These are phyloP conservation scores for Coreius guichenoti DNA, from an alignment of 2,797 vertebrate species.

Conservation along the genomic window DNA sequence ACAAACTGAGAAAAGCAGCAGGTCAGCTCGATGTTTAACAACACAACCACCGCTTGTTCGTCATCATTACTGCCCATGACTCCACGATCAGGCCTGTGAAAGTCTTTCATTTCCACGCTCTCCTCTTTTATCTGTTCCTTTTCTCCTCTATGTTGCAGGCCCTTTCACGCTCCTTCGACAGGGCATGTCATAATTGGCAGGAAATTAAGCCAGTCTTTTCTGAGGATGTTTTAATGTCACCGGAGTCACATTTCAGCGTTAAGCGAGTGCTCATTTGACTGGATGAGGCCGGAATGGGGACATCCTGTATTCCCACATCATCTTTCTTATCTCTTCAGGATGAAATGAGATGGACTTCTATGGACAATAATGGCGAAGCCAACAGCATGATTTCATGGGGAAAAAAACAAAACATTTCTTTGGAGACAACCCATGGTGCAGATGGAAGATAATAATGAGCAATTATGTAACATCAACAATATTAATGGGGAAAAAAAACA, in stretches of 20 bases:
- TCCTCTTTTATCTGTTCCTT: slow-evolving; percentile 9
- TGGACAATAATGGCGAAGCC: slow-evolving; percentile 13
- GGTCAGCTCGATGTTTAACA: slow-evolving; percentile 53
- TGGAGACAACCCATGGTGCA: neutral
- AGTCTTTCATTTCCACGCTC: slow-evolving; percentile 7
- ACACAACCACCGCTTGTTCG: slow-evolving; percentile 32
- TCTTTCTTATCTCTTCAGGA: slow-evolving; percentile 26
- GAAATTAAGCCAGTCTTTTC: slow-evolving; percentile 51
- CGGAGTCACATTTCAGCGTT: slow-evolving; percentile 54
- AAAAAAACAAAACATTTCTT: slow-evolving; percentile 17
- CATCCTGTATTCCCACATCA: slow-evolving; percentile 16
- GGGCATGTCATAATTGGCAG: slow-evolving; percentile 47
- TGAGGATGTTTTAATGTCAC: slow-evolving; percentile 53
- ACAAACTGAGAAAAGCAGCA: slow-evolving; percentile 49
- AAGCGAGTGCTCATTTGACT: slow-evolving; percentile 36
- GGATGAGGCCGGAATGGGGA: slow-evolving; percentile 33
- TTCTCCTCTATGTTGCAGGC: slow-evolving; percentile 3
- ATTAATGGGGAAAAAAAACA: neutral
- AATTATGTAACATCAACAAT: slow-evolving; percentile 1
- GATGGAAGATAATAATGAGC: slow-evolving; percentile 1
- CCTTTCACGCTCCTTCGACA: slow-evolving; percentile 30
- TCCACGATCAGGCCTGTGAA: neutral
- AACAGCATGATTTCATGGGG: slow-evolving; percentile 36
- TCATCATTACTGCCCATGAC: slow-evolving; percentile 36
- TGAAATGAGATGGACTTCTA: neutral